phyloP scores from a whole-genome alignment of 1,140 invertebrate genomes.

The Bombus superbus region DNA sequence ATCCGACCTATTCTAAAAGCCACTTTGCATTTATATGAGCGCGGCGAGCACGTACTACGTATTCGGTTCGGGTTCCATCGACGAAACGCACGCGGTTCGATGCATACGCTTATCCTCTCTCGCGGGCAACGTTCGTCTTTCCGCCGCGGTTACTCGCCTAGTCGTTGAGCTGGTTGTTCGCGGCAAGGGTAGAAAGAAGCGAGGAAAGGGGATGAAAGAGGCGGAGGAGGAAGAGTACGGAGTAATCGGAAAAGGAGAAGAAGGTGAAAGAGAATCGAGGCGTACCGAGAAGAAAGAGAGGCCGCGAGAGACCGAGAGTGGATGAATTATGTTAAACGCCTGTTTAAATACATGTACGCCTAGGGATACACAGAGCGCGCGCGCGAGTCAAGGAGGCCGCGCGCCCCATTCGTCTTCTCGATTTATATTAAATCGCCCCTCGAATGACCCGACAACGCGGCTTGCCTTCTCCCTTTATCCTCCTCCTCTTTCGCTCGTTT shows the following conservation, averaged over 20 bases:
- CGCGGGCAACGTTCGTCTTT: neutral
- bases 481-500: neutral
- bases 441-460: slow-evolving; percentile 70
- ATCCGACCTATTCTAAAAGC: slow-evolving; percentile 49
- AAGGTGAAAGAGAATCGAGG: slow-evolving; percentile 5
- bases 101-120: slow-evolving; percentile 19
- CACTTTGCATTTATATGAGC: slow-evolving; percentile 75
- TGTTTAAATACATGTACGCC: slow-evolving; percentile 81
- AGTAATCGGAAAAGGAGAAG: slow-evolving; percentile 27
- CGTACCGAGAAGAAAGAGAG: slow-evolving; percentile 34
- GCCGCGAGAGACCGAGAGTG: slow-evolving; percentile 57
- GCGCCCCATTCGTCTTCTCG: slow-evolving; percentile 79
- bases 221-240: neutral
- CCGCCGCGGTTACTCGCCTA: neutral
- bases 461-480: neutral
- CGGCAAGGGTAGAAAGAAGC: slow-evolving; percentile 9
- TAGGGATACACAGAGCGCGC: slow-evolving; percentile 72
- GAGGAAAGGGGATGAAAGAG: neutral
- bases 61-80: slow-evolving; percentile 7
- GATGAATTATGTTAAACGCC: slow-evolving; percentile 82
- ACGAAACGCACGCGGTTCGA: slow-evolving; percentile 14
- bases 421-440: slow-evolving; percentile 79
- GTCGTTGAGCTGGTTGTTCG: neutral
- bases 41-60: slow-evolving; percentile 18
- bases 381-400: slow-evolving; percentile 73